These are phyloP conservation scores for Cichladusa arquata DNA, from an alignment of 2,113 vertebrate genomes.

Conservation along the genomic window DNA sequence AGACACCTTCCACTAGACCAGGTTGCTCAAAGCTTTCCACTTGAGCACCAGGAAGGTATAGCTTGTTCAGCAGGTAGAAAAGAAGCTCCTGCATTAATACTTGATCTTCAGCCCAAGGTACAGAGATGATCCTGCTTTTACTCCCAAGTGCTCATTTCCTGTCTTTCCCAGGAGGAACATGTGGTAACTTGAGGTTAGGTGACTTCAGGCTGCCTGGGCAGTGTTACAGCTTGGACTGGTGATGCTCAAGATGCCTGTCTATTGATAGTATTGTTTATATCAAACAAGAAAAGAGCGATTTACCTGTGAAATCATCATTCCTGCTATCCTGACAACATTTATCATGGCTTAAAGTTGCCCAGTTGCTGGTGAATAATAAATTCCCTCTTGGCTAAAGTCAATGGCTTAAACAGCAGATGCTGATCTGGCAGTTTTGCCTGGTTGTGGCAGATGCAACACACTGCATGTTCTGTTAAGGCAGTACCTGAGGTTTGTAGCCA, in stretches of 20 bases:
- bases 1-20: not conserved
- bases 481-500: not conserved
- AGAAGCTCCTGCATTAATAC: not conserved
- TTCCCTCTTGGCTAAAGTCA: not conserved
- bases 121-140: not conserved
- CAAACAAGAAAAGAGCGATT: not conserved
- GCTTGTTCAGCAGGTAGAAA: not conserved
- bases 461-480: not conserved
- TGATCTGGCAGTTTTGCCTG: not conserved
- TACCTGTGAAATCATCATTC: not conserved
- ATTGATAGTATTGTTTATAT: not conserved
- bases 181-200: not conserved
- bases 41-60: not conserved
- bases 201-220: not conserved
- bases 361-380: not conserved
- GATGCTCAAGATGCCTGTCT: not conserved
- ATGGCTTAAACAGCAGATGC: constrained; percentile 14
- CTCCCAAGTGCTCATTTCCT: not conserved
- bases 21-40: not conserved
- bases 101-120: not conserved
- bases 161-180: not conserved
- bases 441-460: not conserved
- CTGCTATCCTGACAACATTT: not conserved
- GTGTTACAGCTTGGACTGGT: not conserved
- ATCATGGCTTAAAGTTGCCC: not conserved